Percentiles rank a stretch among this genome's conserved stretches.
Evolutionary conservation across 2,888 invertebrate genomes (phyloP).

Genomic region (Bruchidius siliquastri): DNA sequence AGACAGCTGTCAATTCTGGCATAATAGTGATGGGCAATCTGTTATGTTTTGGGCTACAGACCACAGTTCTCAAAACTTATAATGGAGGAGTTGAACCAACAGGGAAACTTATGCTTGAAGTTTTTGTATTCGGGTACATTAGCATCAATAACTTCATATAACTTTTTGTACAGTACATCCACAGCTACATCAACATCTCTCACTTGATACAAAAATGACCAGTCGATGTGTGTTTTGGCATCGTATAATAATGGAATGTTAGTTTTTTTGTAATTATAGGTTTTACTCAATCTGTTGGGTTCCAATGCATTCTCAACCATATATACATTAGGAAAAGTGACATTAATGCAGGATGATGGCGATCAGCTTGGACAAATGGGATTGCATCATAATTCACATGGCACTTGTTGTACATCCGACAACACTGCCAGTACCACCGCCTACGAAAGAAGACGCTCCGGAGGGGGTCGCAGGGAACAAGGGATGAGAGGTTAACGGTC

Average conservation of each 20-base stretch:
- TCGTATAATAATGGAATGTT: slow-evolving; percentile 6
- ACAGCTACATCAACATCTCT: slow-evolving; percentile 4
- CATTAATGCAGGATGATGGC: slow-evolving; percentile 8
- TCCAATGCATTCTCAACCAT: slow-evolving; percentile 4
- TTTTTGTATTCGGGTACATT: slow-evolving; percentile 4
- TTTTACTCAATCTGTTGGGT: slow-evolving; percentile 1
- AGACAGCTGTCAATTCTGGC: too few relatives aligned
- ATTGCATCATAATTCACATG: slow-evolving; percentile 5
- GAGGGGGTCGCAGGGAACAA: too few relatives aligned
- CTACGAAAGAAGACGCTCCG: too few relatives aligned
- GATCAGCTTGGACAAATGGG: slow-evolving; percentile 5
- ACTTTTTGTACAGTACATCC: slow-evolving; percentile 5
- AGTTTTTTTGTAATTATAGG: slow-evolving; percentile 4
- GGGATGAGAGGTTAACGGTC: too few relatives aligned
- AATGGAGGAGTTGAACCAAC: slow-evolving; percentile 7
- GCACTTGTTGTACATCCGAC: too few relatives aligned
- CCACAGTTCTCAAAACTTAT: too few relatives aligned
- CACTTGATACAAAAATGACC: slow-evolving; percentile 2
- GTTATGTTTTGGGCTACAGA: too few relatives aligned
- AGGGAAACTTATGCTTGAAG: slow-evolving; percentile 9
- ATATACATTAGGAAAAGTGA: slow-evolving; percentile 3
- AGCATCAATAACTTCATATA: slow-evolving; percentile 7
- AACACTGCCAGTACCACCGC: too few relatives aligned
- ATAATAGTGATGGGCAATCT: too few relatives aligned
- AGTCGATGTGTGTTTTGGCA: slow-evolving; percentile 1